A percentile compares a stretch with the other conserved stretches of the same genome.
Evolutionary conservation across 2,113 vertebrate species (phyloP).

Genomic region (Noturus placidus): DNA sequence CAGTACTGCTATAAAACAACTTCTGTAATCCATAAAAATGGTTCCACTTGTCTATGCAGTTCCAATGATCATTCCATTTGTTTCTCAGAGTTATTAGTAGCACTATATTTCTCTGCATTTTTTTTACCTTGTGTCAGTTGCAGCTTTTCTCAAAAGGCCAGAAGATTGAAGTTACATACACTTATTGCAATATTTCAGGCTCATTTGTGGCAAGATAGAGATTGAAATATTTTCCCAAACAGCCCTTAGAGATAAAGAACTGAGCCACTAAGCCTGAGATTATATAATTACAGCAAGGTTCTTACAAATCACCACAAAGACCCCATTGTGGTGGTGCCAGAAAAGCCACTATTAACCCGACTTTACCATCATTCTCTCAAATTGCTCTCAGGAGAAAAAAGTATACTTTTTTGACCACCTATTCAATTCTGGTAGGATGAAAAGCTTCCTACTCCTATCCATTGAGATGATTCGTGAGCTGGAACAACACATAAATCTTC

Average conservation of each 20-base stretch:
- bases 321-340: constrained; percentile 59
- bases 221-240: constrained; percentile 53
- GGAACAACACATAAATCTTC: constrained; percentile 45
- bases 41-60: neutral
- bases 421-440: constrained; percentile 41
- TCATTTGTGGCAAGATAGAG: constrained; percentile 41
- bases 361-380: constrained; percentile 56
- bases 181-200: constrained; percentile 30
- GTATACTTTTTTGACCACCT: constrained; percentile 38
- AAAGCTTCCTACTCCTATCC: constrained; percentile 44
- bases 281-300: constrained; percentile 61
- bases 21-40: neutral
- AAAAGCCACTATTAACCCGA: constrained; percentile 58
- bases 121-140: constrained; percentile 7
- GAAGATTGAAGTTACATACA: constrained; percentile 32
- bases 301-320: constrained; percentile 61
- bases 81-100: neutral
- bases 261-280: constrained; percentile 50
- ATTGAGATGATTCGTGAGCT: constrained; percentile 30
- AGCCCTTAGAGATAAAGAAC: constrained; percentile 41
- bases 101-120: neutral
- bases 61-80: neutral
- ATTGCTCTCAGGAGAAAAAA: constrained; percentile 55
- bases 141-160: constrained; percentile 39
- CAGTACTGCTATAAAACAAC: constrained; percentile 37